A percentile compares a stretch with the other conserved stretches of the same genome.
Evolutionary conservation across 1,140 invertebrate genomes (phyloP).

Genomic region (Drosophila micromelanica): DNA sequence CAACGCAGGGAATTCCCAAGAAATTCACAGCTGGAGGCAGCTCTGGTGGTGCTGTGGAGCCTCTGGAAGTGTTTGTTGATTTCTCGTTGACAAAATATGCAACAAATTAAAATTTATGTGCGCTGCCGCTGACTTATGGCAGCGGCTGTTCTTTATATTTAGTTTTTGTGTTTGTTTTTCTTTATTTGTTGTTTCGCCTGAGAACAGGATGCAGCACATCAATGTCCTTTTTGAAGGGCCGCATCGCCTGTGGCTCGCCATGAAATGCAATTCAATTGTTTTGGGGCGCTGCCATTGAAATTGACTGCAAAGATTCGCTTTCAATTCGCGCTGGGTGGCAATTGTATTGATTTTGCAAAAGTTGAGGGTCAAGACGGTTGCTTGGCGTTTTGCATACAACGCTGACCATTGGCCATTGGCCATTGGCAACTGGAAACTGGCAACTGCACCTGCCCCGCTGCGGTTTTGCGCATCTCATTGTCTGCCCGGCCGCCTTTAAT

Average conservation of each 20-base stretch:
- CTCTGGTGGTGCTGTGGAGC: neutral
- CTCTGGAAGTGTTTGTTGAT: slow-evolving; percentile 66
- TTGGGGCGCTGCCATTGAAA: slow-evolving; percentile 21
- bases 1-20: slow-evolving; percentile 81
- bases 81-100: slow-evolving; percentile 84
- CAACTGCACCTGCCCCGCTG: slow-evolving; percentile 63
- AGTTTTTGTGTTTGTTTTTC: too few species aligned
- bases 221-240: slow-evolving; percentile 68
- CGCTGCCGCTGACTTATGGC: slow-evolving; percentile 67
- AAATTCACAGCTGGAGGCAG: slow-evolving; percentile 83
- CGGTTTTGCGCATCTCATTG: slow-evolving; percentile 65
- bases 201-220: slow-evolving; percentile 76
- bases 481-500: slow-evolving; percentile 81
- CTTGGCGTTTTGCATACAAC: slow-evolving; percentile 31
- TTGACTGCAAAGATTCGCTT: slow-evolving; percentile 23
- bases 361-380: slow-evolving; percentile 52
- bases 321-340: slow-evolving; percentile 67
- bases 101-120: slow-evolving; percentile 85
- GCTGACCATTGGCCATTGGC: slow-evolving; percentile 22
- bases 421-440: slow-evolving; percentile 7
- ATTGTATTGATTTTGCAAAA: slow-evolving; percentile 73
- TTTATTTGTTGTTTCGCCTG: too few species aligned
- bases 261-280: slow-evolving; percentile 84
- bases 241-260: slow-evolving; percentile 44
- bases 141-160: neutral